Base-by-base conservation (phyloP, 2,113 vertebrate species). In the Turnix velox region DNA sequence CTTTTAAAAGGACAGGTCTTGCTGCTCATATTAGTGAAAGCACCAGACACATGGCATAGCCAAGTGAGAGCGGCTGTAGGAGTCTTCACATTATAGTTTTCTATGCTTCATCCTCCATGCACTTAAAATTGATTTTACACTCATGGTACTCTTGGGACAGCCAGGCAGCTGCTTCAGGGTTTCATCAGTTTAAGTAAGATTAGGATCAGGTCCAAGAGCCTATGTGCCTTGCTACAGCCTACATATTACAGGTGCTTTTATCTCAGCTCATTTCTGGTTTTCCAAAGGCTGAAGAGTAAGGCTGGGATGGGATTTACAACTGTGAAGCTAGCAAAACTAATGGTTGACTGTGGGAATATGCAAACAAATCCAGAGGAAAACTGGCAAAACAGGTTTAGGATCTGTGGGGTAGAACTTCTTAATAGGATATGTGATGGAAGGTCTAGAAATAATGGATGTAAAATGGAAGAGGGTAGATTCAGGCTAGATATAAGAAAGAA, bases 51-150 rank as follows among this genome's bases (percentile, higher is more conserved):
- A 35, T 2, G 18, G 46, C 55, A 65, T 57, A 90, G 68, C 61
- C 90, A 87, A 78, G 39, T 42, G 80, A 94, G 37, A 54, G 18
- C 61, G 93, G 88, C 92, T 84, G 76, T 18, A 93, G 48, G 67
- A 88, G 58, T 16, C 61, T 59, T 80, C 73, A 43, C 57, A 19
- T 84, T 57, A 63, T 2, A 40, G 71, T 61, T 90, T 84, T 90
- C 61, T 30, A 68, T 71, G 69, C 76, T 93, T 78, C 43, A 82
- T 94, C 81, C 57, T 94, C 55, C 61, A 55, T 0, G 3, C 86
- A 39, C 65, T 86, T 93, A 65, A 65, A 92, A 94, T 75, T 66
- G 85, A 80, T 95, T 96, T 95, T 95, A 94, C 42, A 54, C 54
- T 83, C 82, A 91, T 18, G 46, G 52, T 66, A 59, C 82, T 66